These are phyloP conservation scores for Pteronura brasiliensis DNA, from an alignment of 2,113 vertebrate species.

Conservation along the genomic window DNA sequence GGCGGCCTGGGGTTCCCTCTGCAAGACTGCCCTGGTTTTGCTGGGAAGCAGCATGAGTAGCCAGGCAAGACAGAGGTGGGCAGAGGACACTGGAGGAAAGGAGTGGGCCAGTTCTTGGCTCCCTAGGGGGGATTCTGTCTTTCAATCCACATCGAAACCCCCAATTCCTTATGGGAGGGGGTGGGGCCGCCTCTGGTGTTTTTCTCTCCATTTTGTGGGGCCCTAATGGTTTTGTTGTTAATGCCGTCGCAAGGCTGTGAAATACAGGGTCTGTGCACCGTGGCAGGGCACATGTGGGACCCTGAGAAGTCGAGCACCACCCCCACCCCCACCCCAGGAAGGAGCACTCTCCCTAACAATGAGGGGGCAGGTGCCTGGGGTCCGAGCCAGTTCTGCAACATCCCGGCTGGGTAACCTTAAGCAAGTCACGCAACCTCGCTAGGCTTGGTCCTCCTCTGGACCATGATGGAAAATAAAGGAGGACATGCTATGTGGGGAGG, in stretches of 20 bases:
- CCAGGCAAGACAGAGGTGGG: not conserved
- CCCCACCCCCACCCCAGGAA: not conserved
- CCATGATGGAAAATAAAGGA: not conserved
- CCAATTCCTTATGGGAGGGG: not conserved
- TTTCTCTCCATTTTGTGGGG: not conserved
- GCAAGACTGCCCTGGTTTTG: rapidly evolving
- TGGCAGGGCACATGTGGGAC: not conserved
- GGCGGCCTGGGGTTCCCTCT: not conserved
- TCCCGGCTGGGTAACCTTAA: not conserved
- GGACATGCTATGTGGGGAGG: not conserved
- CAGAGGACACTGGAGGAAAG: not conserved
- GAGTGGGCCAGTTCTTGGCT: not conserved
- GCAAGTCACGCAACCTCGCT: not conserved
- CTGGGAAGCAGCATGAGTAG: not conserved
- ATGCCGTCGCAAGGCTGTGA: not conserved
- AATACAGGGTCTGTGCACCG: rapidly evolving
- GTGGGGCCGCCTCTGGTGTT: not conserved
- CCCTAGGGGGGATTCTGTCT: not conserved
- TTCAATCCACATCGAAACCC: not conserved
- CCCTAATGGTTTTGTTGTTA: too few relatives aligned
- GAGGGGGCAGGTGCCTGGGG: not conserved
- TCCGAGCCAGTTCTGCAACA: not conserved
- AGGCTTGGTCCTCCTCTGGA: not conserved
- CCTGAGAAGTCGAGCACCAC: not conserved
- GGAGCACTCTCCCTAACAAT: not conserved